These are phyloP conservation scores for Porites evermanni DNA, from an alignment of 92 coral and sea anemone species.

Conservation along the genomic window DNA sequence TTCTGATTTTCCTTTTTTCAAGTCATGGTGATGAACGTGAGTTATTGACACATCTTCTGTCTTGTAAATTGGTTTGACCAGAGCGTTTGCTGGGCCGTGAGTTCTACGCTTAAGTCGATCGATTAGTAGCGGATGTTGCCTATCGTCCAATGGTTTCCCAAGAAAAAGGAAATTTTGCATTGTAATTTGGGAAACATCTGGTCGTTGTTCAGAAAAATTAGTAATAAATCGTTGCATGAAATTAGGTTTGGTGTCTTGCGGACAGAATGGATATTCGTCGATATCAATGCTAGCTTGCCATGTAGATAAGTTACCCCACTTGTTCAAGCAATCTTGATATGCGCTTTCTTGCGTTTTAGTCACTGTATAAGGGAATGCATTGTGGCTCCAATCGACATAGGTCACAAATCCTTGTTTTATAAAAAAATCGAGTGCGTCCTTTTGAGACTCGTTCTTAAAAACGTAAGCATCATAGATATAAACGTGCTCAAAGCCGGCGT, in stretches of 20 bases:
- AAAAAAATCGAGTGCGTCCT: slow-evolving; percentile 55
- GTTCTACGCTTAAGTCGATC: slow-evolving; percentile 74
- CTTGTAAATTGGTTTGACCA: slow-evolving; percentile 72
- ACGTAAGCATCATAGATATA: slow-evolving; percentile 76
- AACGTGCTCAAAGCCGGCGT: slow-evolving; percentile 78
- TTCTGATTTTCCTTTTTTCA: slow-evolving; percentile 21
- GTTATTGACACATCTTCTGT: slow-evolving; percentile 26
- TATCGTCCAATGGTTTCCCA: slow-evolving; percentile 68
- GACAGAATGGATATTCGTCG: slow-evolving; percentile 73
- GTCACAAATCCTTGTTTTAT: slow-evolving; percentile 68
- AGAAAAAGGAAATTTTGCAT: slow-evolving; percentile 73
- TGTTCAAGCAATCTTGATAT: slow-evolving; percentile 52
- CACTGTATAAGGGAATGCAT: slow-evolving; percentile 62
- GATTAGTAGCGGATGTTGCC: slow-evolving; percentile 55
- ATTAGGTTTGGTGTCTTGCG: slow-evolving; percentile 46
- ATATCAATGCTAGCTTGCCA: slow-evolving; percentile 74
- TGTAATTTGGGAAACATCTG: slow-evolving; percentile 58
- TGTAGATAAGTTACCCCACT: slow-evolving; percentile 38
- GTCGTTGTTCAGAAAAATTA: slow-evolving; percentile 21
- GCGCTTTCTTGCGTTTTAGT: slow-evolving; percentile 68
- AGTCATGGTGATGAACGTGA: slow-evolving; percentile 62
- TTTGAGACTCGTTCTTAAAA: slow-evolving; percentile 64
- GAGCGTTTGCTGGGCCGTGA: slow-evolving; percentile 50
- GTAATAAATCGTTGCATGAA: slow-evolving; percentile 56
- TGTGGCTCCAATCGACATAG: slow-evolving; percentile 71